Conservation (phyloP, 2,797 vertebrate species). For the Micrastur ruficollis region DNA sequence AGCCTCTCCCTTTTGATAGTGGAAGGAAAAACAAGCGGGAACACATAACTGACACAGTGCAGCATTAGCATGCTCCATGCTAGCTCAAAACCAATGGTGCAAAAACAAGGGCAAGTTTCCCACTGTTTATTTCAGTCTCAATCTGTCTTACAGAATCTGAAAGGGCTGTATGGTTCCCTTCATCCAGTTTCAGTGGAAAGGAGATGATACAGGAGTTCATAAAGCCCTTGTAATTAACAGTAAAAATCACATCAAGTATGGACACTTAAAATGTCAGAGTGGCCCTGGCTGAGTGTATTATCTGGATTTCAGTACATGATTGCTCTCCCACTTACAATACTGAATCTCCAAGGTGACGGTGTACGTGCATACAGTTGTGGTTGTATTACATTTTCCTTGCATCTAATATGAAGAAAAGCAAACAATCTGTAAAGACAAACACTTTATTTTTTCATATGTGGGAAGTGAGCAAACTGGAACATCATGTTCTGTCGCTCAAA, state of each 20-base stretch:
- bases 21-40: neutral
- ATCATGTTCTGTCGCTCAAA: neutral
- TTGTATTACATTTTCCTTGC: constrained; percentile 19
- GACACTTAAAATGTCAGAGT: neutral
- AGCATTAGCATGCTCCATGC: neutral
- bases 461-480: constrained; percentile 1
- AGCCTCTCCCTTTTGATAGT: neutral
- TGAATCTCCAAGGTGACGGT: constrained; percentile 35
- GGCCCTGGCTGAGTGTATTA: neutral
- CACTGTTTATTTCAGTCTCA: neutral
- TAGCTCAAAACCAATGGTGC: neutral
- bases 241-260: neutral
- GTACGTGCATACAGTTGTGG: constrained; percentile 21
- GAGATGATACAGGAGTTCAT: neutral
- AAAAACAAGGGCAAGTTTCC: neutral
- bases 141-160: neutral
- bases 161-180: neutral
- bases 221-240: neutral
- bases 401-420: constrained; percentile 16
- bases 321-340: neutral
- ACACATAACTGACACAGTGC: neutral
- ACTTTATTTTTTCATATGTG: constrained; percentile 26
- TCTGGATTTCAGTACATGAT: neutral
- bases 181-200: neutral
- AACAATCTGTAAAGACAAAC: constrained; percentile 34